Percentiles rank a stretch among this genome's conserved stretches.
Conservation (phyloP, 2,888 invertebrate species). For the Philhelius pedissequus region DNA sequence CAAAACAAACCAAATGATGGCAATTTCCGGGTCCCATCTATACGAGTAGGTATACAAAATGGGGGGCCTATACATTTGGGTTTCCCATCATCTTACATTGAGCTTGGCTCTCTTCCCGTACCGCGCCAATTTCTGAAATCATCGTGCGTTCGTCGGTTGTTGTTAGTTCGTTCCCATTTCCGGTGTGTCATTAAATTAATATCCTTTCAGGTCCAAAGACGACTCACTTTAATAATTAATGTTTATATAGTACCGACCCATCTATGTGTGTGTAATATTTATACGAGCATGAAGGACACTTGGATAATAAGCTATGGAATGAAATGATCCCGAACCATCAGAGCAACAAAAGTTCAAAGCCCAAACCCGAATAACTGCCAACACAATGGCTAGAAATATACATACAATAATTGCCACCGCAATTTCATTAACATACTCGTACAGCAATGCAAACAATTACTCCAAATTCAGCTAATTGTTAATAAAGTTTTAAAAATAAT, state of each 20-base stretch:
- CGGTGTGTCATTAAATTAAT: constrained; percentile 63
- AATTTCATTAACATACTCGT: constrained; percentile 57
- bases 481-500: constrained; percentile 65
- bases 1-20: constrained; percentile 58
- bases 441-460: constrained; percentile 48
- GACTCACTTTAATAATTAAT: constrained; percentile 66
- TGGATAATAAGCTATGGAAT: constrained; percentile 36
- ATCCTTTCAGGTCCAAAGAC: constrained; percentile 64
- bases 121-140: neutral
- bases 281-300: constrained; percentile 52
- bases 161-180: constrained; percentile 60
- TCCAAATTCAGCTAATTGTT: constrained; percentile 57
- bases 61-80: constrained; percentile 17
- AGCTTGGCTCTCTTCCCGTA: neutral
- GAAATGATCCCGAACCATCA: neutral
- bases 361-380: neutral
- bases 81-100: constrained; percentile 16
- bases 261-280: too few species aligned
- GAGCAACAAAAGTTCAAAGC: neutral
- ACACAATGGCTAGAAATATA: constrained; percentile 43
- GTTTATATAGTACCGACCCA: too few species aligned
- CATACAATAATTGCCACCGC: constrained; percentile 53
- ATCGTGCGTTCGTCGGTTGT: constrained; percentile 10
- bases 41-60: neutral
- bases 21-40: constrained; percentile 45